Base-by-base conservation (phyloP, 2,797 vertebrate genomes). In the Steatocranus sp. region DNA sequence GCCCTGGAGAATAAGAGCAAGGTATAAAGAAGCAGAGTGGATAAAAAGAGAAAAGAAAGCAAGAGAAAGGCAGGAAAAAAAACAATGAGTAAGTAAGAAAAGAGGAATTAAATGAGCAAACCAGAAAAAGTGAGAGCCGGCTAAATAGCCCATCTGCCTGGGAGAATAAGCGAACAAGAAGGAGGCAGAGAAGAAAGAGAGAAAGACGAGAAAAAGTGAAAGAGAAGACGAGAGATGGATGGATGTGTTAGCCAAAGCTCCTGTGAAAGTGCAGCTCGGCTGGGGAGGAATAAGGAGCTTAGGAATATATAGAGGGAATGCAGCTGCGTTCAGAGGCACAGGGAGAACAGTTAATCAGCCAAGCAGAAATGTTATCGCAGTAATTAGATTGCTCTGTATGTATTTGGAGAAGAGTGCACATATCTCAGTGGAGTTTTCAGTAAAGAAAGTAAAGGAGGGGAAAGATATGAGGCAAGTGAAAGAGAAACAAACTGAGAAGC, bases 351-450 rank as follows among this genome's bases (percentile, higher is more conserved):
- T 88, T 94, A 92, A 94, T 95, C 95, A 94, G 89, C 83, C 92
- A 86, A 83, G 91, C 92, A 92, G 89, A 93, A 96, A 93, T 92
- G 91, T 91, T 94, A 94, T 93, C 86, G 83, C 91, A 86, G 90
- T 95, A 94, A 95, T 95, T 94, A 94, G 93, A 95, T 92, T 88
- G 86, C 87, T 85, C 79, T 88, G 86, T 87, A 86, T 91, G 88
- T 91, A 88, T 95, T 91, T 93, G 84, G 81, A 86, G 87, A 82
- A 20, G 83, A 79, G 88, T 17, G 17, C 77, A 11, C 74, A 41
- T 27, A 82, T 93, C 94, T 90, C 91, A 1, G 84, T 25, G 88
- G 94, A 91, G 88, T 87, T 80, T 79, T 78, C 82, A 63, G 85
- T 8, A 80, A 88, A 87, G 87, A 74, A 70, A 79, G 78, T 50